Conservation (phyloP, 2,888 invertebrate species). For the Altica lythri region DNA sequence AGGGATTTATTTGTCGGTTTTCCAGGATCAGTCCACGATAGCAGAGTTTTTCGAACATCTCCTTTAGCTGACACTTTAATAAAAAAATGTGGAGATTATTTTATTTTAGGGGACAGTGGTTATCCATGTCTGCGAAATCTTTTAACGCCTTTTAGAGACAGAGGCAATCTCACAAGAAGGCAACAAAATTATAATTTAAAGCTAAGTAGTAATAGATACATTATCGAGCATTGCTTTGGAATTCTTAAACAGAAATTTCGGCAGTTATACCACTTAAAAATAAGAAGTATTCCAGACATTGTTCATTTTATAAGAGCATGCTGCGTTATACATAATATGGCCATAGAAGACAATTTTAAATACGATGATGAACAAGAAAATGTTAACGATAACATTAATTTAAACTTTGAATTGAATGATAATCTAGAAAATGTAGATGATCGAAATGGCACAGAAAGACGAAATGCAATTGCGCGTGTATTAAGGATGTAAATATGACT, state of each 20-base stretch:
- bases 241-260: constrained; percentile 20
- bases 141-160: constrained; percentile 36
- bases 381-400: neutral
- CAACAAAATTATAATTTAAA: constrained; percentile 5
- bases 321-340: constrained; percentile 14
- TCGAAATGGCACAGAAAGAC: neutral
- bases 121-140: constrained; percentile 33
- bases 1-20: constrained; percentile 37
- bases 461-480: no score
- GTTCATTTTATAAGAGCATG: constrained; percentile 24
- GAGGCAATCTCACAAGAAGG: constrained; percentile 16
- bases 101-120: constrained; percentile 36
- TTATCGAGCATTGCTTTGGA: constrained; percentile 12
- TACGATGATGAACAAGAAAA: neutral
- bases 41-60: no score
- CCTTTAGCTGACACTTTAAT: constrained; percentile 17
- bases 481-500: no score
- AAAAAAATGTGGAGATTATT: constrained; percentile 32
- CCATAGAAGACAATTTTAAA: neutral
- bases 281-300: constrained; percentile 10
- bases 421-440: no score
- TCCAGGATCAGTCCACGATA: constrained; percentile 38
- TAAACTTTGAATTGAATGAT: no score
- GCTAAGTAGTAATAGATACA: neutral
- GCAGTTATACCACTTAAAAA: constrained; percentile 15